These are phyloP conservation scores for Turnix velox DNA, from an alignment of 2,113 vertebrate genomes.

Conservation along the genomic window DNA sequence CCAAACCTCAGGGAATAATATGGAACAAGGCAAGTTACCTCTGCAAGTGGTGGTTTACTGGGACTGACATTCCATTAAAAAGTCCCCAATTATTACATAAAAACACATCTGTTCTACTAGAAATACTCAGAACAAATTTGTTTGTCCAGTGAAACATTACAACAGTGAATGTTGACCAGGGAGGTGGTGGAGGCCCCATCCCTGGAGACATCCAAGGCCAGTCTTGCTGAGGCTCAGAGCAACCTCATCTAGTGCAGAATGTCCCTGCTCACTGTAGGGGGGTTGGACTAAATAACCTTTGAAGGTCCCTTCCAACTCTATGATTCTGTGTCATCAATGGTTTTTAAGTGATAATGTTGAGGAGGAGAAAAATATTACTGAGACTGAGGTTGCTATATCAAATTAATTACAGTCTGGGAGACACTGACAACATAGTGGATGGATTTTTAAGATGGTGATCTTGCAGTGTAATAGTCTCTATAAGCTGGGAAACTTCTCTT, in stretches of 20 bases:
- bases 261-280: no score
- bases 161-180: no score
- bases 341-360: not conserved
- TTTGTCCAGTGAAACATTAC: not conserved
- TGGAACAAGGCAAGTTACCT: slow-evolving; percentile 86
- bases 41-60: not conserved
- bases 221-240: no score
- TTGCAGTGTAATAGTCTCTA: not conserved
- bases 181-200: no score
- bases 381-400: not conserved
- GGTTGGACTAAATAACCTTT: no score
- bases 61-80: not conserved
- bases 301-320: no score
- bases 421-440: not conserved
- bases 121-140: not conserved
- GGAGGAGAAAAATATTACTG: not conserved
- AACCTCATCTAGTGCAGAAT: no score
- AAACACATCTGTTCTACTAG: not conserved
- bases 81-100: not conserved
- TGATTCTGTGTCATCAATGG: rapidly evolving
- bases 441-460: not conserved
- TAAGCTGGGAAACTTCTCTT: not conserved
- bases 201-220: no score
- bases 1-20: slow-evolving; percentile 83
- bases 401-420: not conserved